Percentiles rank a stretch among this genome's conserved stretches.
These are phyloP conservation scores for Propithecus coquereli DNA, from an alignment of 2,113 vertebrate species.

Conservation along the genomic window DNA sequence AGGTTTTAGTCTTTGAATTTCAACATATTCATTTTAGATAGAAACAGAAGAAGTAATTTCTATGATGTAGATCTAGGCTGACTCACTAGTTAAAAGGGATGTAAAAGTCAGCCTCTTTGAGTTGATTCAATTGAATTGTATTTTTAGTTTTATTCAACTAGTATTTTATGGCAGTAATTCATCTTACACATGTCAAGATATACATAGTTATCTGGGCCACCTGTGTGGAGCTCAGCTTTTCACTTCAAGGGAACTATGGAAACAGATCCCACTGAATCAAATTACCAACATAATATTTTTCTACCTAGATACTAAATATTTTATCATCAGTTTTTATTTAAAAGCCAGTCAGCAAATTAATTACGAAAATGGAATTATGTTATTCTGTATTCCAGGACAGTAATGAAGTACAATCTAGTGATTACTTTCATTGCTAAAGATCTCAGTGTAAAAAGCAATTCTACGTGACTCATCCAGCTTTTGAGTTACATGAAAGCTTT, in stretches of 20 bases:
- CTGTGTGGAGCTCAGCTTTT: not conserved
- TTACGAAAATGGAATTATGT: not conserved
- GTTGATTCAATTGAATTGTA: not conserved
- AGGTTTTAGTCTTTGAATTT: constrained; percentile 13
- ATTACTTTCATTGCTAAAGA: not conserved
- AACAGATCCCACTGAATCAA: not conserved
- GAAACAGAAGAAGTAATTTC: not conserved
- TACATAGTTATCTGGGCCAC: not conserved
- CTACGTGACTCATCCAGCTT: not conserved
- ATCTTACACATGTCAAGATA: not conserved
- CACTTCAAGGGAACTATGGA: not conserved
- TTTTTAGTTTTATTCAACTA: not conserved
- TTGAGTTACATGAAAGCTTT: not conserved
- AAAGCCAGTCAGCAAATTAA: constrained; percentile 39
- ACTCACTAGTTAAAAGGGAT: not conserved
- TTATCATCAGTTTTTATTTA: constrained; percentile 47
- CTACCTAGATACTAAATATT: not conserved
- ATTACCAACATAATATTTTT: constrained; percentile 9
- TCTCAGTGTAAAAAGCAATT: not conserved
- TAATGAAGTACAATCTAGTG: not conserved
- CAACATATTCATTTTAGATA: not conserved
- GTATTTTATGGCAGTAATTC: not conserved
- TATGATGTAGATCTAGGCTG: not conserved
- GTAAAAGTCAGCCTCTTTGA: not conserved
- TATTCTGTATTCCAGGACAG: not conserved